Conservation (phyloP, 1,140 invertebrate genomes). For the Caenorhabditis tropicalis region DNA sequence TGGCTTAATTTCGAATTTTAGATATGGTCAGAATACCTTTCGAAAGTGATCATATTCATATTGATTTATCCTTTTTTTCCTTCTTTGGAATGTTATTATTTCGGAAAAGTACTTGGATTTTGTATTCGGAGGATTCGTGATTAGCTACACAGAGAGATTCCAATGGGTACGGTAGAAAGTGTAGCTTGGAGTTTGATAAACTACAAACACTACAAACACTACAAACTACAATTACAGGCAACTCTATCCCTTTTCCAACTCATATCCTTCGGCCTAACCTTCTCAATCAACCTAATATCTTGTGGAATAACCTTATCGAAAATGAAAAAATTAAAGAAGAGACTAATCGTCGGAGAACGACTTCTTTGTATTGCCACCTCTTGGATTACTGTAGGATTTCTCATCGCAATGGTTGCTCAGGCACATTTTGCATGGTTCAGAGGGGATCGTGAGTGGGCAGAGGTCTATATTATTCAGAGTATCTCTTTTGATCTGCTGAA, state of each 20-base stretch:
- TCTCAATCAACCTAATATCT: background rate
- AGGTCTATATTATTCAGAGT: background rate
- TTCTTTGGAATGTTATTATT: background rate
- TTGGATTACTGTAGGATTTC: slow-evolving; percentile 2
- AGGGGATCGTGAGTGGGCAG: background rate
- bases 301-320: background rate
- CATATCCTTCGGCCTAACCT: background rate
- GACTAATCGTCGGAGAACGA: background rate
- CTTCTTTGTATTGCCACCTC: background rate
- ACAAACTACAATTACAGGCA: background rate
- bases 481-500: background rate
- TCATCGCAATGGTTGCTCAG: background rate
- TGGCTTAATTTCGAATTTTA: background rate
- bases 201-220: background rate
- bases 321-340: background rate
- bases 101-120: slow-evolving; percentile 15
- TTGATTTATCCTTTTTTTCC: background rate
- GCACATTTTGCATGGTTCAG: slow-evolving; percentile 10
- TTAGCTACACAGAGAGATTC: background rate
- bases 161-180: background rate
- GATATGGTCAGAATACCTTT: background rate
- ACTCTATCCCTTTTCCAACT: background rate
- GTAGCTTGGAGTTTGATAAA: background rate
- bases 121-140: background rate
- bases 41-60: background rate